These are phyloP conservation scores for Strix occidentalis DNA, from an alignment of 2,797 vertebrate genomes.

Conservation along the genomic window DNA sequence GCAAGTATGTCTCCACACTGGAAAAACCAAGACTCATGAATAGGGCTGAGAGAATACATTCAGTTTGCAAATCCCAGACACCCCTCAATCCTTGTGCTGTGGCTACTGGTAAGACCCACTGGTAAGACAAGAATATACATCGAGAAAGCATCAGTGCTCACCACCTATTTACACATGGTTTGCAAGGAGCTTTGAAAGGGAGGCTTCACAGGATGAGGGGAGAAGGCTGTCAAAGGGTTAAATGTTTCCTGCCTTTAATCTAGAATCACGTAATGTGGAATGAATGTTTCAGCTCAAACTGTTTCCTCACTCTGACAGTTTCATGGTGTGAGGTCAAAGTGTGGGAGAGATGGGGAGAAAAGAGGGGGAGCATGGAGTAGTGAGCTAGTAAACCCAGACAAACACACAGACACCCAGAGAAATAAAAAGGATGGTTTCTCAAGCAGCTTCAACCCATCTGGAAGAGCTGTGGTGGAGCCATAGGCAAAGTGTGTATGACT, in stretches of 20 bases:
- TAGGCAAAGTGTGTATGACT: neutral
- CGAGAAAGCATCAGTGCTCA: neutral
- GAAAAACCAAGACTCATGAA: neutral
- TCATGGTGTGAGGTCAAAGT: slow-evolving; percentile 40
- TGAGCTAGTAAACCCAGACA: neutral
- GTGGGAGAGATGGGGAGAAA: neutral
- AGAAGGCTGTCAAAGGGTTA: slow-evolving; percentile 39
- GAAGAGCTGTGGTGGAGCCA: neutral
- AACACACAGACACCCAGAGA: neutral
- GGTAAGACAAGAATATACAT: neutral
- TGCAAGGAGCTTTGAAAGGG: neutral
- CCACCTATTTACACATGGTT: neutral
- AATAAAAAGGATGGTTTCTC: neutral
- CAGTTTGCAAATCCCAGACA: neutral
- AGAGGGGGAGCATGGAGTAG: neutral
- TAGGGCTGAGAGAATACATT: neutral
- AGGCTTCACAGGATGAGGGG: neutral
- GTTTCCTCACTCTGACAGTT: slow-evolving; percentile 42
- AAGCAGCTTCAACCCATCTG: neutral
- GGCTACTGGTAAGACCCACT: neutral
- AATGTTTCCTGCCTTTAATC: slow-evolving; percentile 52
- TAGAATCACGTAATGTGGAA: slow-evolving; percentile 52
- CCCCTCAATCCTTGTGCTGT: neutral
- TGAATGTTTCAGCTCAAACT: slow-evolving; percentile 53
- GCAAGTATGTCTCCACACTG: neutral